phyloP scores from a whole-genome alignment of 2,113 vertebrate genomes.

The Triplophysa siluroides region DNA sequence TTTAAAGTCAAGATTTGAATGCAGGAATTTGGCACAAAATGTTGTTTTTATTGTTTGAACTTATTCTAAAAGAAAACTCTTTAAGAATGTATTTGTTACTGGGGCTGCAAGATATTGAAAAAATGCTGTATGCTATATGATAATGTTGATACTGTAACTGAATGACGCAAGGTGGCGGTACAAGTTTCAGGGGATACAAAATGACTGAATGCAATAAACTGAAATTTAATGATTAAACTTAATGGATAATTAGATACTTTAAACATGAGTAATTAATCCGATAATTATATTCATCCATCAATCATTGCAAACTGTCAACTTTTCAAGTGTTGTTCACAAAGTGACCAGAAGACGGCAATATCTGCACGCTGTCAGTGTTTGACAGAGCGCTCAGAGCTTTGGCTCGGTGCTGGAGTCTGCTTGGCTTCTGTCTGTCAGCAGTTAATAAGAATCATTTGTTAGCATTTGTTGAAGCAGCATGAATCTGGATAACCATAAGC shows the following conservation, averaged over 20 bases:
- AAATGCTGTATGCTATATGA: no score
- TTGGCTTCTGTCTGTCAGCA: slow-evolving; percentile 40
- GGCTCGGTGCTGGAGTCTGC: slow-evolving; percentile 22
- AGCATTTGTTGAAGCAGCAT: slow-evolving; percentile 8
- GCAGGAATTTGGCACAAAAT: no score
- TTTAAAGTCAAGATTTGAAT: no score
- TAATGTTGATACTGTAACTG: no score
- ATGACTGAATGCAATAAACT: no score
- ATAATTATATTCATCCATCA: background rate
- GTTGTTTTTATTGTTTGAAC: no score
- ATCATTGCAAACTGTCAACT: background rate
- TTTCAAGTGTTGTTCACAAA: background rate
- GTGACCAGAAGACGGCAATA: slow-evolving; percentile 10
- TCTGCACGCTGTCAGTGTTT: background rate
- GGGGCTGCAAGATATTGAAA: no score
- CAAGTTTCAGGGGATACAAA: no score
- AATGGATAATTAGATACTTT: background rate
- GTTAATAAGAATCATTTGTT: slow-evolving; percentile 41
- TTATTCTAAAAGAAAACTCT: no score
- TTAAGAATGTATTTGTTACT: no score
- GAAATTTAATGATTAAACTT: background rate
- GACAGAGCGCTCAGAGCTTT: slow-evolving; percentile 5
- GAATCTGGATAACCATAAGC: slow-evolving; percentile 22
- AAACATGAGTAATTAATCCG: background rate
- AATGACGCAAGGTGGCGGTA: no score